Evolutionary conservation across 2,888 invertebrate species (phyloP), one percentile per base, ranked within the genome.

Genomic region (Plebejus anna): DNA sequence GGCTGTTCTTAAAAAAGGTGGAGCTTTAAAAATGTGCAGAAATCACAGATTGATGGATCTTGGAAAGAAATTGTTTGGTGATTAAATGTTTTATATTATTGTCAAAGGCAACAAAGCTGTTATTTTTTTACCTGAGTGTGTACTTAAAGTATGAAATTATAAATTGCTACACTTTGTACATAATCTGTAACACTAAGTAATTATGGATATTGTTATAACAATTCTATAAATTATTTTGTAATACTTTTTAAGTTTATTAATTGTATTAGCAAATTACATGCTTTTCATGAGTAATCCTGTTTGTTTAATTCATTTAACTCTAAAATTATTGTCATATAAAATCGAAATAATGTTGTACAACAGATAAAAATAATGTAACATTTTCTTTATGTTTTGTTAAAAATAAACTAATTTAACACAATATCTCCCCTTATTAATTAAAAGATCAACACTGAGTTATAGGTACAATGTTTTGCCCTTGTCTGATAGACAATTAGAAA

Each of bases 31-130:
- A 81, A 97, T 97, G 82, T 98, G 98, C 87, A 95, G 97, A 85
- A 97, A 97, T 87, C 98, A 98, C 88, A 95, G 97, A 84, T 95
- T 98, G 90, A 98, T 98, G 97, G 97, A 97, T 82, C 94, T 98
- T 87, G 97, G 97, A 83, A 98, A 97, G 91, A 96, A 96, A 87
- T 94, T 98, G 80, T 98, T 97, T 90, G 97, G 97, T 81, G 97
- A 97, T 91, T 98, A 96, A 90, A 80, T 80, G 78, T 70, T 36
- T 73, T 36, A 66, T 71, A 77, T 76, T 55, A 16, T 13, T 76
- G 32, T 32, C 22, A 28, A 47, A 72, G 28, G 73, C 73, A 13
- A 55, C 28, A 73, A 55, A 73, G 51, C 73, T 77, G 77, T 78
- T 77, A 75, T 75, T 80, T 80, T 79, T 79, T 78, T 79, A 81